A percentile compares a stretch with the other conserved stretches of the same genome.
These are phyloP conservation scores for Andinoacara biseriatus DNA, from an alignment of 2,113 vertebrate species.

Conservation along the genomic window DNA sequence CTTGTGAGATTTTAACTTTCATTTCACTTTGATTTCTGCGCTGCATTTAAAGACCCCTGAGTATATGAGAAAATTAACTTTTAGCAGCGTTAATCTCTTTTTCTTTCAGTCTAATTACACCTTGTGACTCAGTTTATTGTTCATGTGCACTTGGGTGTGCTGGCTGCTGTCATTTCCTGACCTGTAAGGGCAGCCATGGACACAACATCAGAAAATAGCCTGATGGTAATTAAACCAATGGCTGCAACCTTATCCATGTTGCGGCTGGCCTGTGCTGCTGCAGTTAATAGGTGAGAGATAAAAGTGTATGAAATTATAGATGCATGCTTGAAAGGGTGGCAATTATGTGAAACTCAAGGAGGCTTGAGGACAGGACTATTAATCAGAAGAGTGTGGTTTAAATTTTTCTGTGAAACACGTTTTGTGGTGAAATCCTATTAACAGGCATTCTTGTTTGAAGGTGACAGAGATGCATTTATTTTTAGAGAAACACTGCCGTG, in stretches of 20 bases:
- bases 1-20: slow-evolving; percentile 15
- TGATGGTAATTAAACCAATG: slow-evolving; percentile 79
- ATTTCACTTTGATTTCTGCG: background rate
- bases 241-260: slow-evolving; percentile 76
- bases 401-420: slow-evolving; percentile 55
- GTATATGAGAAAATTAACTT: slow-evolving; percentile 45
- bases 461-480: slow-evolving; percentile 67
- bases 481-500: slow-evolving; percentile 25
- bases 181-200: slow-evolving; percentile 61
- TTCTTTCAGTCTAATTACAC: slow-evolving; percentile 65
- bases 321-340: slow-evolving; percentile 77
- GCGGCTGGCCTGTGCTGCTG: slow-evolving; percentile 64
- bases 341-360: slow-evolving; percentile 83
- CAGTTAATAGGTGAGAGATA: slow-evolving; percentile 79
- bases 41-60: background rate
- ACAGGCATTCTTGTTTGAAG: slow-evolving; percentile 57
- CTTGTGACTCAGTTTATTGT: slow-evolving; percentile 57
- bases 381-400: slow-evolving; percentile 72
- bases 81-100: slow-evolving; percentile 43
- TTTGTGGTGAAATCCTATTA: slow-evolving; percentile 68
- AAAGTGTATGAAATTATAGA: slow-evolving; percentile 84
- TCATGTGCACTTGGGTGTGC: slow-evolving; percentile 48
- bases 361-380: slow-evolving; percentile 78
- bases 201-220: slow-evolving; percentile 75
- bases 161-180: slow-evolving; percentile 71